A percentile compares a stretch with the other conserved stretches of the same genome.
Evolutionary conservation across 2,797 vertebrate genomes (phyloP).

Genomic region (Enteromius anoplus): DNA sequence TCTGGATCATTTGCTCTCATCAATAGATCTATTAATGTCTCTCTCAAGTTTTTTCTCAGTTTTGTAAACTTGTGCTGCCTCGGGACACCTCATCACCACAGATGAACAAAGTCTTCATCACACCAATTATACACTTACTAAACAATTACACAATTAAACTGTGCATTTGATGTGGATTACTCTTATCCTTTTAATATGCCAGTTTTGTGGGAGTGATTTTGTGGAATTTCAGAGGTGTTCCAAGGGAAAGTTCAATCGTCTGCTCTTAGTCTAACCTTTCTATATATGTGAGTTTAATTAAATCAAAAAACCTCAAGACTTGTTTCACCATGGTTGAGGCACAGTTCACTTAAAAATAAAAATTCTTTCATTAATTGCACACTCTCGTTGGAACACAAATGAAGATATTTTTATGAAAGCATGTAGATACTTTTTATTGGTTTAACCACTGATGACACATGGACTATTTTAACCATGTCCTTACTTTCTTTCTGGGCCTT

Average conservation of each 20-base stretch:
- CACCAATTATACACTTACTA: constrained; percentile 20
- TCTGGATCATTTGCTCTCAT: not conserved
- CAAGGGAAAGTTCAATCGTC: not conserved
- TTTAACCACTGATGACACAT: too few species aligned
- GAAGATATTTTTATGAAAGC: too few species aligned
- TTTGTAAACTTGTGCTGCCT: constrained; percentile 6
- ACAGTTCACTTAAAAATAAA: too few species aligned
- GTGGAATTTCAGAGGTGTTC: not conserved
- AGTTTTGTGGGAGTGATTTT: constrained; percentile 19
- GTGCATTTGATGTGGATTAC: constrained; percentile 9
- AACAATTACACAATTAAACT: constrained; percentile 36
- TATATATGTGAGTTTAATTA: not conserved
- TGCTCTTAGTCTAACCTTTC: constrained; percentile 12
- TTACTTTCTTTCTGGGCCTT: too few species aligned
- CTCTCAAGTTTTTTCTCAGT: not conserved
- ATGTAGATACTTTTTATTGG: too few species aligned
- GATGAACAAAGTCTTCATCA: constrained; percentile 20
- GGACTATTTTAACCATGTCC: too few species aligned
- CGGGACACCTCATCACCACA: not conserved
- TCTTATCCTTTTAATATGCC: not conserved
- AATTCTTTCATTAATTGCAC: too few species aligned
- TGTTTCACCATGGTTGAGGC: not conserved
- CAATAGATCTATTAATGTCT: not conserved
- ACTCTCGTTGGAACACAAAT: too few species aligned
- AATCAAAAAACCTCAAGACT: not conserved